Conservation (phyloP, 2,888 invertebrate genomes). For the Silvanus unidentatus region DNA sequence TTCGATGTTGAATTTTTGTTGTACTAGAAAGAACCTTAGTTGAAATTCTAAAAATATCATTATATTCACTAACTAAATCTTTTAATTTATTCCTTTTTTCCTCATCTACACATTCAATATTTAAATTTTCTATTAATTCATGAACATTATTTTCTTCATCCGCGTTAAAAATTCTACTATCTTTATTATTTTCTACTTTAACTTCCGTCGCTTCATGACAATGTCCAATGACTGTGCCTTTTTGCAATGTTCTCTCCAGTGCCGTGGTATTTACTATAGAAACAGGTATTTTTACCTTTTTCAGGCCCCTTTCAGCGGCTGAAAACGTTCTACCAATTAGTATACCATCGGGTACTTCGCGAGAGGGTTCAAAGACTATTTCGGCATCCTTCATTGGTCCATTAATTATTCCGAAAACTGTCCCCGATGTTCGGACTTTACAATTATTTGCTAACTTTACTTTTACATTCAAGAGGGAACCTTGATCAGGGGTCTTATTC, state of each 20-base stretch:
- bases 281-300: background rate
- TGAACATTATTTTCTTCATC: no score
- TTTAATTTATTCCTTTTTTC: background rate
- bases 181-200: background rate
- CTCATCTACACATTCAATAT: background rate
- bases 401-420: no score
- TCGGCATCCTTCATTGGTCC: no score
- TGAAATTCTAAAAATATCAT: conserved; percentile 1
- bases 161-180: no score
- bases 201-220: background rate
- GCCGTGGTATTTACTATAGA: background rate
- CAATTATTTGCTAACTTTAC: no score
- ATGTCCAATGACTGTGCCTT: background rate
- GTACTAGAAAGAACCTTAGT: conserved; percentile 8
- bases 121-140: background rate
- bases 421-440: background rate
- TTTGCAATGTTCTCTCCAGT: background rate
- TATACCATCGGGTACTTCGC: no score
- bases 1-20: conserved; percentile 4
- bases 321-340: no score
- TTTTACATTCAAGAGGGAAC: no score
- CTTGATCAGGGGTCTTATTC: background rate
- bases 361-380: no score
- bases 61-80: conserved; percentile 4
- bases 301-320: background rate